These are phyloP conservation scores for Candidula unifasciata DNA, from an alignment of 2,888 invertebrate genomes.

Conservation along the genomic window DNA sequence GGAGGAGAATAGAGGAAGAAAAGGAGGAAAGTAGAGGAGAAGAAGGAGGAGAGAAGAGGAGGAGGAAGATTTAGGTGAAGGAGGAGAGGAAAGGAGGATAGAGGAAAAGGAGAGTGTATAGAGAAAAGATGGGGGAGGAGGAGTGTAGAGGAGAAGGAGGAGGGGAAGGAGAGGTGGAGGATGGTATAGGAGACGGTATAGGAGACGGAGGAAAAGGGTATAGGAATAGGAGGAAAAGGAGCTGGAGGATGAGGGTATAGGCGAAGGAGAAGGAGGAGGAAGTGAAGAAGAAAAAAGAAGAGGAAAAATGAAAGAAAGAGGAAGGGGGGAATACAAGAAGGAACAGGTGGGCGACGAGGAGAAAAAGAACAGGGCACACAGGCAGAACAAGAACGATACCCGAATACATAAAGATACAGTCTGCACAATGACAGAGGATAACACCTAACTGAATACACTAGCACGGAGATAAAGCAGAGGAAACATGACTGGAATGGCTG, in stretches of 20 bases:
- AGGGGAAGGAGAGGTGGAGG: neutral
- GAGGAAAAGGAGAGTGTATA: neutral
- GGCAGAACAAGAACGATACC: no score
- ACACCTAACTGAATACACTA: no score
- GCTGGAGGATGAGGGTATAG: no score
- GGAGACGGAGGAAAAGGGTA: neutral
- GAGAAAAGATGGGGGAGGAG: neutral
- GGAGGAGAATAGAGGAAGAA: slow-evolving; percentile 39
- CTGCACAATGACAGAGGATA: no score
- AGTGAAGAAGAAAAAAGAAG: no score
- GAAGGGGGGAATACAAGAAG: neutral
- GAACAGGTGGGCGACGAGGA: neutral
- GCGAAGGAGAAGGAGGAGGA: neutral
- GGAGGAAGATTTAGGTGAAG: no score
- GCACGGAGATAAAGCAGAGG: no score
- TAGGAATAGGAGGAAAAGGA: neutral
- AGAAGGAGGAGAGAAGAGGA: neutral
- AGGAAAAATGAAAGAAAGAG: no score
- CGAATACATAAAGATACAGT: no score
- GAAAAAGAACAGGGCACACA: neutral
- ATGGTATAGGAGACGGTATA: neutral
- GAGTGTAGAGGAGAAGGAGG: neutral
- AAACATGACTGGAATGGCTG: no score
- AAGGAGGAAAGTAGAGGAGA: neutral
- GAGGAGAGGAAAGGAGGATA: neutral